These are phyloP conservation scores for Scarus forsteni DNA, from an alignment of 2,797 vertebrate genomes.

Conservation along the genomic window DNA sequence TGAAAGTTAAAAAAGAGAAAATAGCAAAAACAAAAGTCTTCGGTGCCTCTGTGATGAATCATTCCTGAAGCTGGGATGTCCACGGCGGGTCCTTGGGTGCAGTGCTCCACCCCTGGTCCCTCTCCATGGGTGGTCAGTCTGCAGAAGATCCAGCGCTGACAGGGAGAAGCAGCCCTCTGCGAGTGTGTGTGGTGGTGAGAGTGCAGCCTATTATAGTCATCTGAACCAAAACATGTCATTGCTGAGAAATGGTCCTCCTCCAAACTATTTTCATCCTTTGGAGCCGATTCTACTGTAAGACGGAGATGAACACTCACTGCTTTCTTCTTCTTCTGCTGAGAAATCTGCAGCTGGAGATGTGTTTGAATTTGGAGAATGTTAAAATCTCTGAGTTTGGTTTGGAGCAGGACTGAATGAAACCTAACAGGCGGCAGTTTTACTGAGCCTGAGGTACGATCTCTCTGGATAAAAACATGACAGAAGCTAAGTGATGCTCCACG, in stretches of 20 bases:
- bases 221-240: conserved; percentile 64
- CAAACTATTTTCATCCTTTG: conserved; percentile 33
- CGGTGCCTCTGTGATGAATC: too few relatives aligned
- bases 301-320: conserved; percentile 27
- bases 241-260: conserved; percentile 60
- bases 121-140: conserved; percentile 74
- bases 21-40: too few relatives aligned
- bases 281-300: not conserved
- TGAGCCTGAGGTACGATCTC: not conserved
- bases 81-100: not conserved
- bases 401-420: conserved; percentile 20
- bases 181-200: conserved; percentile 33
- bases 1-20: too few relatives aligned
- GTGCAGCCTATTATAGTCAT: conserved; percentile 45
- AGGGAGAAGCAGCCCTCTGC: conserved; percentile 50
- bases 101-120: conserved; percentile 46
- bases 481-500: too few relatives aligned
- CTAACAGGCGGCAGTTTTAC: not conserved
- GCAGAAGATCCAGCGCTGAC: conserved; percentile 52
- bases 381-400: conserved; percentile 1
- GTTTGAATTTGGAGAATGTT: conserved; percentile 21
- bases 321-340: conserved; percentile 6
- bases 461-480: not conserved
- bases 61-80: too few relatives aligned
- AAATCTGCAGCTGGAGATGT: conserved; percentile 11